Conservation (phyloP, 2,888 invertebrate species). For the Euphydryas editha region DNA sequence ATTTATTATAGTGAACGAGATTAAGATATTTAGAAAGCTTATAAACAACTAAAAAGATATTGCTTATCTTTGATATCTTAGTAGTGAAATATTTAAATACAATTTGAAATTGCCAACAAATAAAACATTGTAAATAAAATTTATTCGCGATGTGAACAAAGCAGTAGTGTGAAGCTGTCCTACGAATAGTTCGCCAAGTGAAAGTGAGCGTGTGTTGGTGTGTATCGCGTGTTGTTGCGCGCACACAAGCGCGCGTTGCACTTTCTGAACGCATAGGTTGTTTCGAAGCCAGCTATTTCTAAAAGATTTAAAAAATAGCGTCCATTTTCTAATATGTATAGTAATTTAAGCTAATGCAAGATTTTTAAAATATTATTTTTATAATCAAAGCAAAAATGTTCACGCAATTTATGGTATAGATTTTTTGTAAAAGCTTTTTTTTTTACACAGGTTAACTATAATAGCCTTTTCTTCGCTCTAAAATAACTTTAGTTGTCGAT, state of each 20-base stretch:
- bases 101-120: too few relatives aligned
- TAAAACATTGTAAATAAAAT: too few relatives aligned
- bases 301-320: constrained; percentile 44
- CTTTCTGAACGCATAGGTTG: constrained; percentile 56
- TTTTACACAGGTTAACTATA: too few relatives aligned
- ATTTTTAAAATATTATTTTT: not conserved
- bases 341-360: not conserved
- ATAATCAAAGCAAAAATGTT: not conserved
- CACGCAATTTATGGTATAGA: not conserved
- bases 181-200: constrained; percentile 78
- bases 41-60: too few relatives aligned
- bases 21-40: too few relatives aligned
- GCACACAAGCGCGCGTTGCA: constrained; percentile 47
- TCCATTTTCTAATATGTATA: not conserved
- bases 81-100: too few relatives aligned
- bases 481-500: not conserved
- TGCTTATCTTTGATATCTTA: too few relatives aligned
- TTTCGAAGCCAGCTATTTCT: constrained; percentile 44
- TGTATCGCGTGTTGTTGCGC: constrained; percentile 48
- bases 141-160: too few relatives aligned
- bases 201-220: constrained; percentile 74
- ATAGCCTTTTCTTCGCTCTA: too few relatives aligned
- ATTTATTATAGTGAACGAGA: too few relatives aligned
- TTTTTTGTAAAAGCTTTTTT: not conserved
- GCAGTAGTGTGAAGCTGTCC: constrained; percentile 50